phyloP scores from a whole-genome alignment of 2,797 vertebrate species.

The Lophius americanus region DNA sequence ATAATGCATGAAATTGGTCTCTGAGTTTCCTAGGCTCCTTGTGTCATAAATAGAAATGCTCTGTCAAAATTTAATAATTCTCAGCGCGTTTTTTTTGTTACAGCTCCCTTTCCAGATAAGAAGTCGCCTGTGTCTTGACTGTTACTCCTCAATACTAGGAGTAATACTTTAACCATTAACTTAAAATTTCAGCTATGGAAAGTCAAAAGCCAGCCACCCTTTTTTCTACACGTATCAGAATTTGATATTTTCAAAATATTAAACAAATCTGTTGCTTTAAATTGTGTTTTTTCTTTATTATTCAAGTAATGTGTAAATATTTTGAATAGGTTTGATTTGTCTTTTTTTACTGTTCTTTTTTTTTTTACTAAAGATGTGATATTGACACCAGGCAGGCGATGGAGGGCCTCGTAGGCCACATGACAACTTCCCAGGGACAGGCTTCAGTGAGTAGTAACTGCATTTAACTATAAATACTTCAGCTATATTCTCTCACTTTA shows the following conservation, averaged over 20 bases:
- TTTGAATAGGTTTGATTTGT: slow-evolving; percentile 30
- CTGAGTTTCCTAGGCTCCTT: too few species aligned
- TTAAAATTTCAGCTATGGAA: background rate
- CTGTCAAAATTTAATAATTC: too few species aligned
- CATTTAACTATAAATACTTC: slow-evolving; percentile 26
- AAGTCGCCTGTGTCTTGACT: too few species aligned
- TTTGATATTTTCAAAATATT: slow-evolving; percentile 56
- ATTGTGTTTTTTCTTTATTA: too few species aligned
- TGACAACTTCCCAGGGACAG: slow-evolving; percentile 82
- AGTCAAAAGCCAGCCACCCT: slow-evolving; percentile 30
- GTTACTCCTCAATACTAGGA: slow-evolving; percentile 15
- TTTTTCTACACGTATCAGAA: slow-evolving; percentile 37
- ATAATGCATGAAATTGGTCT: too few species aligned
- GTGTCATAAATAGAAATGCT: too few species aligned
- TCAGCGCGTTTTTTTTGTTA: too few species aligned
- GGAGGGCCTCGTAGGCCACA: slow-evolving; percentile 84
- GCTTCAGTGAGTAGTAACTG: slow-evolving; percentile 84
- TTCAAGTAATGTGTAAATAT: slow-evolving; percentile 45
- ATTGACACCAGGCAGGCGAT: slow-evolving; percentile 87
- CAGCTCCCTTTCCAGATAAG: too few species aligned
- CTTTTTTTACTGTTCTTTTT: slow-evolving; percentile 7
- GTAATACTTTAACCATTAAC: slow-evolving; percentile 21
- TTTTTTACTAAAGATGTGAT: slow-evolving; percentile 81
- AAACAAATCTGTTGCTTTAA: too few species aligned
- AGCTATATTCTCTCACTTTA: slow-evolving; percentile 12